phyloP scores from a whole-genome alignment of 2,113 vertebrate species.

The Phyllostomus hastatus region DNA sequence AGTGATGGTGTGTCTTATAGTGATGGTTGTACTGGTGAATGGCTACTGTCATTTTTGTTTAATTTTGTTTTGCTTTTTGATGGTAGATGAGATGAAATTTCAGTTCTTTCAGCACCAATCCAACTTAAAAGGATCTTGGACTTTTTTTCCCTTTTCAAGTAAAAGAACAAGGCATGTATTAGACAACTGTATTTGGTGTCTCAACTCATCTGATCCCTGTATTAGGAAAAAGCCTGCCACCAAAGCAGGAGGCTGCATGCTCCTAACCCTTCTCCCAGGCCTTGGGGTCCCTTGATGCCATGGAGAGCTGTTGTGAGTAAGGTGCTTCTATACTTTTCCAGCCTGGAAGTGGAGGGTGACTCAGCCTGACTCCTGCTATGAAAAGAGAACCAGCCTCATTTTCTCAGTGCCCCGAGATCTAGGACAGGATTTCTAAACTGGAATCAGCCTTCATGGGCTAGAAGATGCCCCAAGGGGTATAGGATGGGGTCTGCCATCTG shows the following conservation, averaged over 20 bases:
- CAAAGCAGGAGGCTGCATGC: constrained; percentile 26
- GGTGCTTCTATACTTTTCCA: constrained; percentile 58
- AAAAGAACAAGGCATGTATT: constrained; percentile 48
- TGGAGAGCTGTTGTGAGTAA: constrained; percentile 32
- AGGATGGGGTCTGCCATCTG: not conserved
- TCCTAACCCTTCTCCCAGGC: constrained; percentile 28
- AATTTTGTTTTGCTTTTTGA: constrained; percentile 57
- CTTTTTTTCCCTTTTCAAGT: constrained; percentile 50
- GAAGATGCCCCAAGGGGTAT: not conserved
- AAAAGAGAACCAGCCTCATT: constrained; percentile 64
- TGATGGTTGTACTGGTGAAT: constrained; percentile 56
- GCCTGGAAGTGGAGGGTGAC: constrained; percentile 48
- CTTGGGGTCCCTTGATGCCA: not conserved
- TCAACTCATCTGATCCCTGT: not conserved
- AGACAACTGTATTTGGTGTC: constrained; percentile 38
- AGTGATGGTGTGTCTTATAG: constrained; percentile 60
- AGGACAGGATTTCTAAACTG: constrained; percentile 62
- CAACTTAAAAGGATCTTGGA: constrained; percentile 46
- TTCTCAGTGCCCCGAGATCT: constrained; percentile 66
- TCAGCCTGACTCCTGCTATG: constrained; percentile 49
- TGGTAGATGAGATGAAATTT: constrained; percentile 47
- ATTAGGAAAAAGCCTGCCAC: constrained; percentile 47
- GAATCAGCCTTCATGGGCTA: constrained; percentile 37
- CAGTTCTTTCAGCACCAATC: constrained; percentile 56
- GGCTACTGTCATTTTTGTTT: constrained; percentile 46